Conservation (phyloP, 2,888 invertebrate species). For the Caenorhabditis wallacei region DNA sequence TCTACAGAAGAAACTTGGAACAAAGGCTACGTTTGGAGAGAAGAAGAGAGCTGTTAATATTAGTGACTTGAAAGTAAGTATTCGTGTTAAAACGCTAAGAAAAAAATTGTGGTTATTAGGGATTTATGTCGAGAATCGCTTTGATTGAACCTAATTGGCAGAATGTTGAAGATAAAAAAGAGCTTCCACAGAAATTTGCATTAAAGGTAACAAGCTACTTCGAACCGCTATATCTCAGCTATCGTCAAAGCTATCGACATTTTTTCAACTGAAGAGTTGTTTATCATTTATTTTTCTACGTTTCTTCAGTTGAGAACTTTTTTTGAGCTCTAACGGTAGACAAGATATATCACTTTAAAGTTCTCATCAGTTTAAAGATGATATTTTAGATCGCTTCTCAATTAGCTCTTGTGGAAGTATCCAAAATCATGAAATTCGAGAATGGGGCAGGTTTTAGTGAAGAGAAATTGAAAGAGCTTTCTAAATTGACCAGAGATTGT, state of each 20-base stretch:
- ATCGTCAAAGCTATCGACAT: too few relatives aligned
- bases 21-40: conserved; percentile 35
- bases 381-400: conserved; percentile 18
- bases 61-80: conserved; percentile 50
- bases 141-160: conserved; percentile 63
- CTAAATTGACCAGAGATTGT: not conserved
- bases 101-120: too few relatives aligned
- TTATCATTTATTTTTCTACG: too few relatives aligned
- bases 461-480: conserved; percentile 2
- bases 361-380: too few relatives aligned
- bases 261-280: too few relatives aligned
- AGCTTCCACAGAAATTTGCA: conserved; percentile 56
- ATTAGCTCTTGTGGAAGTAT: conserved; percentile 1
- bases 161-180: not conserved
- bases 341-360: too few relatives aligned
- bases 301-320: too few relatives aligned
- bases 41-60: conserved; percentile 47
- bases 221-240: too few relatives aligned
- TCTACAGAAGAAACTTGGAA: conserved; percentile 22
- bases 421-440: conserved; percentile 8
- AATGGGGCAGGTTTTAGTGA: conserved; percentile 16
- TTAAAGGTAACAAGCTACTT: too few relatives aligned
- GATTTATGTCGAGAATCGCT: conserved; percentile 61
- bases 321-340: too few relatives aligned
- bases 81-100: too few relatives aligned